Percentiles rank a stretch among this genome's conserved stretches.
These are phyloP conservation scores for Tachyglossus aculeatus DNA, from an alignment of 2,797 vertebrate genomes.

Conservation along the genomic window DNA sequence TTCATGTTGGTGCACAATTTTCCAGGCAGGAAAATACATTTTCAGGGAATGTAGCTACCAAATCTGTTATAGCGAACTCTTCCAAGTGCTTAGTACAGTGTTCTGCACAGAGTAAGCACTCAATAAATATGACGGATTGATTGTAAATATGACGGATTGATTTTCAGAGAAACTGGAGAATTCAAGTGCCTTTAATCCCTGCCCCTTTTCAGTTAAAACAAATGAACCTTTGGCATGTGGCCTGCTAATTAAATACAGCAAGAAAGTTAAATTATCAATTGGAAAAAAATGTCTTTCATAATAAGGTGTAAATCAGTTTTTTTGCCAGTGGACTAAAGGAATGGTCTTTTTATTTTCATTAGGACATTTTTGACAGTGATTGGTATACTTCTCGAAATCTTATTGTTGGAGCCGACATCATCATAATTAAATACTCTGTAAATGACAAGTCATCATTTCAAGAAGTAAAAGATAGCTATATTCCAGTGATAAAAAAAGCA, in stretches of 20 bases:
- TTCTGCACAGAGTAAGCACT: too few relatives aligned
- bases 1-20: neutral
- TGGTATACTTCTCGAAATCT: conserved; percentile 90
- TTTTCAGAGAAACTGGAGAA: neutral
- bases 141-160: too few relatives aligned
- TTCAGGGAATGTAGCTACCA: too few relatives aligned
- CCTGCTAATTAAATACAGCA: neutral
- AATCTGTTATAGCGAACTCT: too few relatives aligned
- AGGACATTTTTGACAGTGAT: conserved; percentile 93
- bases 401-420: conserved; percentile 90
- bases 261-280: neutral
- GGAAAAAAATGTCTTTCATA: neutral
- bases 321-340: conserved; percentile 11
- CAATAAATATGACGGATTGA: too few relatives aligned
- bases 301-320: neutral
- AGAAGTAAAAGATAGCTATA: conserved; percentile 88
- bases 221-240: neutral
- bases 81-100: too few relatives aligned
- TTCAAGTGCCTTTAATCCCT: conserved; percentile 8
- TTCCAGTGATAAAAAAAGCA: conserved; percentile 89
- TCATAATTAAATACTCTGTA: conserved; percentile 95
- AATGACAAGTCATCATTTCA: conserved; percentile 94
- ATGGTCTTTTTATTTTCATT: conserved; percentile 39
- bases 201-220: neutral
- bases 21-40: conserved; percentile 3